phyloP scores from a whole-genome alignment of 2,797 vertebrate species.

The Cirrhinus molitorella region DNA sequence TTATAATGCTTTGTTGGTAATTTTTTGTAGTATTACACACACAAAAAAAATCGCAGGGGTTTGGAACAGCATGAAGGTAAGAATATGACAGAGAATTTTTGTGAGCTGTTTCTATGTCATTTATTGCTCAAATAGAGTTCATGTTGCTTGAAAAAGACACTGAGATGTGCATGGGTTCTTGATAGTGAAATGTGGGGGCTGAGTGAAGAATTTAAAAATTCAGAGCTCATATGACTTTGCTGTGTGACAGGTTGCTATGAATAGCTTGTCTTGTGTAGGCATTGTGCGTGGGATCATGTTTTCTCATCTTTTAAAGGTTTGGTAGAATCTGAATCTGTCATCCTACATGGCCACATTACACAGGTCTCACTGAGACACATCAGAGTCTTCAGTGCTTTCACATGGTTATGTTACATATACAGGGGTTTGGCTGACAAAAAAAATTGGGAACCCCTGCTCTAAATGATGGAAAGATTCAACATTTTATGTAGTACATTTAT shows the following conservation, averaged over 20 bases:
- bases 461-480: too few species aligned
- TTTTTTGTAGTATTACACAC: background rate
- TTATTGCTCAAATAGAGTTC: constrained; percentile 65
- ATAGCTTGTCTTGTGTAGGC: constrained; percentile 53
- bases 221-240: constrained; percentile 14
- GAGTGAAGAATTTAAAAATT: constrained; percentile 8
- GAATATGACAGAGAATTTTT: background rate
- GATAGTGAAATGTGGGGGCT: constrained; percentile 23
- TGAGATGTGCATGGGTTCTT: background rate
- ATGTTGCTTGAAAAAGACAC: background rate
- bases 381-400: background rate
- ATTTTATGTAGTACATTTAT: too few species aligned
- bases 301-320: constrained; percentile 40
- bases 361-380: background rate
- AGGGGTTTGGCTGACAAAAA: too few species aligned
- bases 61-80: background rate
- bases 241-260: constrained; percentile 49
- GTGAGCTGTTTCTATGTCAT: constrained; percentile 48
- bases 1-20: background rate
- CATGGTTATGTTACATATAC: background rate
- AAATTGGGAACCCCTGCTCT: too few species aligned
- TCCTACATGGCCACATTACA: constrained; percentile 2
- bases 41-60: background rate
- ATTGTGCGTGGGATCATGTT: constrained; percentile 20
- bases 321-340: constrained; percentile 22